A percentile compares a stretch with the other conserved stretches of the same genome.
Evolutionary conservation across 2,888 invertebrate species (phyloP).

Genomic region (Steinernema carpocapsae): DNA sequence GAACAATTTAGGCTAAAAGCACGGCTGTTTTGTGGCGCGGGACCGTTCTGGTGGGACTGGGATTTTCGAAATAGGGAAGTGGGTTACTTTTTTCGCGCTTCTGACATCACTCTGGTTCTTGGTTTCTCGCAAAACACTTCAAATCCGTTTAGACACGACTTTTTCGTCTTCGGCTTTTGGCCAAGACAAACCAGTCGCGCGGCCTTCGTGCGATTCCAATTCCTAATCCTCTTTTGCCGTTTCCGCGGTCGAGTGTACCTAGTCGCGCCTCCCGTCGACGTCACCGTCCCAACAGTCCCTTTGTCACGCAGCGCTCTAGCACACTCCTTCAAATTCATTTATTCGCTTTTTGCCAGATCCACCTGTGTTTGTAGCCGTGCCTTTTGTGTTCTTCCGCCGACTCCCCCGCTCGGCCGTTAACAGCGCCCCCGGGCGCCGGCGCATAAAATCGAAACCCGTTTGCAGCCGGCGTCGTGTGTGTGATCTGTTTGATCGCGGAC

Average conservation of each 20-base stretch:
- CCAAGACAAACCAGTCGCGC: constrained; percentile 21
- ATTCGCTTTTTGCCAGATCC: neutral
- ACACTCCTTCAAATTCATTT: neutral
- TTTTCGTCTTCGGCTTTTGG: no score
- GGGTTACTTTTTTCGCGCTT: no score
- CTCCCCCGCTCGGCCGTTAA: neutral
- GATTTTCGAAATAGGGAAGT: no score
- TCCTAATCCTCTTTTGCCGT: constrained; percentile 24
- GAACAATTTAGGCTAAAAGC: neutral
- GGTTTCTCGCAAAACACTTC: no score
- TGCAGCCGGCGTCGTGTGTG: neutral
- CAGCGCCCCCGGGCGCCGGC: constrained; percentile 20
- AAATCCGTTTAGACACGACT: no score
- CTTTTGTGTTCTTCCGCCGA: no score
- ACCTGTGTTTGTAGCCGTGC: no score
- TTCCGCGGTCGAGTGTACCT: neutral
- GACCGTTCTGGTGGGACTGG: neutral
- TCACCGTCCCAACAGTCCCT: neutral
- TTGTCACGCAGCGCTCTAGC: neutral
- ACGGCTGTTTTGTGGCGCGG: no score
- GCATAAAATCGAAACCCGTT: constrained; percentile 35
- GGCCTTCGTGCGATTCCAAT: neutral
- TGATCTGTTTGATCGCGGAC: constrained; percentile 29
- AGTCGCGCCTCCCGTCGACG: neutral
- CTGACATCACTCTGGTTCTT: no score